A percentile compares a stretch with the other conserved stretches of the same genome.
phyloP scores from a whole-genome alignment of 2,797 vertebrate species.

The Myotis myotis region DNA sequence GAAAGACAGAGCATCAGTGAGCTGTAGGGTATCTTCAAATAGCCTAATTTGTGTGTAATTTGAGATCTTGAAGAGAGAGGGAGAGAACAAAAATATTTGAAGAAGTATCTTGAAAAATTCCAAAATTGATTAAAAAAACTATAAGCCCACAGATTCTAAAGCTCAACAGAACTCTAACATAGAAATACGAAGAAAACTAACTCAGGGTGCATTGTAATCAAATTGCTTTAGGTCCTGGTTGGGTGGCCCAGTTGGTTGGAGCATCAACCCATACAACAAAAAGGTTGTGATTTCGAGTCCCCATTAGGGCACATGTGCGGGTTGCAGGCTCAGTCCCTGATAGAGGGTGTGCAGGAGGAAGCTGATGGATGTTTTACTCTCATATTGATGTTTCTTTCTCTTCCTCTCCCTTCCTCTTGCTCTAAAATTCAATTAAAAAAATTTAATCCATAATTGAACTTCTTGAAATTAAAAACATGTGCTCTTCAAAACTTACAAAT shows the following conservation, averaged over 20 bases:
- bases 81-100: background rate
- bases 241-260: background rate
- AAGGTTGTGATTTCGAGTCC: background rate
- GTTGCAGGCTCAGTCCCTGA: background rate
- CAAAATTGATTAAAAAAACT: background rate
- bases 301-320: background rate
- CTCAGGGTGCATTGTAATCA: background rate
- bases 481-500: background rate
- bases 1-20: background rate
- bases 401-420: background rate
- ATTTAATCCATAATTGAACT: background rate
- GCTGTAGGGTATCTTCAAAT: too few relatives aligned
- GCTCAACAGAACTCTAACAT: background rate
- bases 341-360: background rate
- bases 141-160: background rate
- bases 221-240: background rate
- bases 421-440: background rate
- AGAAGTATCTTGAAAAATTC: background rate
- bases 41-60: too few relatives aligned
- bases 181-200: background rate
- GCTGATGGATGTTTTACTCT: background rate
- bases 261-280: background rate
- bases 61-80: background rate
- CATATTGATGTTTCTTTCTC: background rate
- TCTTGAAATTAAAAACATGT: background rate